Evolutionary conservation across 2,797 vertebrate genomes (phyloP).

Genomic region (Hoplostethus mediterraneus): DNA sequence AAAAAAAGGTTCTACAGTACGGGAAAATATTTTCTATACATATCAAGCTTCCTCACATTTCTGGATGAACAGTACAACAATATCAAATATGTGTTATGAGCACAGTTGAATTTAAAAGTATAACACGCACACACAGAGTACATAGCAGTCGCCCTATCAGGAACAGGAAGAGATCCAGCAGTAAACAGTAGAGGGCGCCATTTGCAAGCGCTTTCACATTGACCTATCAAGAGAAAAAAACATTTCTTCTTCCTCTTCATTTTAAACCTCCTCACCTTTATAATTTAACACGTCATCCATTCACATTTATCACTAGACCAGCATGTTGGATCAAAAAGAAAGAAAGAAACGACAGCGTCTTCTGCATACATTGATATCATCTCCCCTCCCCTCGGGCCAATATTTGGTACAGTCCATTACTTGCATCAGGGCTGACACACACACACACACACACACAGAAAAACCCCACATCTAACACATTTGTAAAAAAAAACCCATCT

Average conservation of each 20-base stretch:
- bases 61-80: conserved; percentile 31
- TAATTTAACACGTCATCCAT: conserved; percentile 19
- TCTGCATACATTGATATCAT: conserved; percentile 37
- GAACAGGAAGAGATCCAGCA: conserved; percentile 48
- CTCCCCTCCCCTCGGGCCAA: conserved; percentile 42
- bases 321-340: conserved; percentile 22
- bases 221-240: conserved; percentile 10
- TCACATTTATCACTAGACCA: conserved; percentile 26
- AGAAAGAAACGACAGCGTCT: conserved; percentile 21
- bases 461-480: conserved; percentile 30
- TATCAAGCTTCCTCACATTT: conserved; percentile 2
- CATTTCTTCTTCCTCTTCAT: conserved; percentile 16
- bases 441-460: conserved; percentile 42
- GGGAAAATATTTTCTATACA: background rate
- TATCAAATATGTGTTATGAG: conserved; percentile 20
- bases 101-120: conserved; percentile 37
- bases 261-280: conserved; percentile 15
- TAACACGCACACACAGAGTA: conserved; percentile 43
- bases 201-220: conserved; percentile 47
- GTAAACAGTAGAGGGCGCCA: conserved; percentile 71
- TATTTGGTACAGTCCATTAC: conserved; percentile 66
- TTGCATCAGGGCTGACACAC: conserved; percentile 59
- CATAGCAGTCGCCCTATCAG: conserved; percentile 8
- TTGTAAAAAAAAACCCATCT: no score
- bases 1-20: background rate